Evolutionary conservation across 2,113 vertebrate species (phyloP).

Genomic region (Mormyrus lacerda): DNA sequence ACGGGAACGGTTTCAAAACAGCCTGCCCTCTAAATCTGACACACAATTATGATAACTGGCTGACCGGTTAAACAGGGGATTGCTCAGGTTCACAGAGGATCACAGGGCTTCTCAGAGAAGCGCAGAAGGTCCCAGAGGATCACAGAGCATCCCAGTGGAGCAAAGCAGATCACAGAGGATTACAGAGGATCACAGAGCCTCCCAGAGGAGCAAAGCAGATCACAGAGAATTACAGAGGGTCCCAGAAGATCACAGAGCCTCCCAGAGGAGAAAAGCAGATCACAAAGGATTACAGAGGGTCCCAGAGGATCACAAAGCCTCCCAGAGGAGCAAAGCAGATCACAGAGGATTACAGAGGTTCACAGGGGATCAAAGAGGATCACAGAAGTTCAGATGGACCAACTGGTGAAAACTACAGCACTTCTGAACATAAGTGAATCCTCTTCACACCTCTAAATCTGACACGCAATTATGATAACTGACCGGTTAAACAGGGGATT

Average conservation of each 20-base stretch:
- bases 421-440: neutral
- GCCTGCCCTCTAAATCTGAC: neutral
- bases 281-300: too few species aligned
- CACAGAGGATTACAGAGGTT: neutral
- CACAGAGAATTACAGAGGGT: neutral
- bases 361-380: neutral
- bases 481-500: neutral
- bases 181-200: neutral
- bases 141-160: neutral
- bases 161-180: too few species aligned
- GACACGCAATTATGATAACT: neutral
- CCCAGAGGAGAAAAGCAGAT: neutral
- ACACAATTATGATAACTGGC: neutral
- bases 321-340: neutral
- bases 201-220: neutral
- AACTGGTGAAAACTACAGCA: neutral
- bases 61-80: conserved; percentile 2
- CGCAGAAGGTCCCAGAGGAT: neutral
- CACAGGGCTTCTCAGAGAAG: neutral
- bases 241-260: neutral
- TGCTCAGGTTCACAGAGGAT: neutral
- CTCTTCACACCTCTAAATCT: neutral
- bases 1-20: neutral
- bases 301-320: neutral
- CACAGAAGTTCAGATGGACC: neutral